phyloP scores from a whole-genome alignment of 2,888 invertebrate species.

The Drepanosiphum platanoidis region DNA sequence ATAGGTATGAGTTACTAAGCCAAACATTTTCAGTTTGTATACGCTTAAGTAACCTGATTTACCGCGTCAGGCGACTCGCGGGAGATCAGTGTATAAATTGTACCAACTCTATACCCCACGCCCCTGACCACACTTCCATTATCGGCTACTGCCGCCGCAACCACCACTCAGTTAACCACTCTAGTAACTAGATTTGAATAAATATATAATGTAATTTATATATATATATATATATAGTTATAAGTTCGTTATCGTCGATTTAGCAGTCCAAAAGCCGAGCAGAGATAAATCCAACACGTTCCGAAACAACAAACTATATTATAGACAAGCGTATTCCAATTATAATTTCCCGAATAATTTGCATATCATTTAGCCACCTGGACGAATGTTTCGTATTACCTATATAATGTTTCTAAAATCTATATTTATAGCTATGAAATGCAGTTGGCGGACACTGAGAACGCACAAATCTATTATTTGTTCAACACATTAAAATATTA shows the following conservation, averaged over 20 bases:
- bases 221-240: neutral
- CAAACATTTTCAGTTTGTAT: neutral
- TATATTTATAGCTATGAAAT: too few species aligned
- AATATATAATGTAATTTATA: neutral
- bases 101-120: neutral
- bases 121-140: neutral
- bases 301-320: neutral
- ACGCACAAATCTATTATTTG: too few species aligned
- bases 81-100: neutral
- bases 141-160: neutral
- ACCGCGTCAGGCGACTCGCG: neutral
- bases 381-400: too few species aligned
- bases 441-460: too few species aligned
- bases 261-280: neutral
- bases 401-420: too few species aligned
- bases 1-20: neutral
- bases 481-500: too few species aligned
- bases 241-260: neutral
- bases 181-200: neutral
- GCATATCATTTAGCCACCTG: neutral
- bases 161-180: neutral
- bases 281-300: neutral
- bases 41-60: neutral
- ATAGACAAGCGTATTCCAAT: neutral
- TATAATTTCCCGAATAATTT: neutral